Evolutionary conservation across 2,113 vertebrate species (phyloP).

Genomic region (Talpa occidentalis): DNA sequence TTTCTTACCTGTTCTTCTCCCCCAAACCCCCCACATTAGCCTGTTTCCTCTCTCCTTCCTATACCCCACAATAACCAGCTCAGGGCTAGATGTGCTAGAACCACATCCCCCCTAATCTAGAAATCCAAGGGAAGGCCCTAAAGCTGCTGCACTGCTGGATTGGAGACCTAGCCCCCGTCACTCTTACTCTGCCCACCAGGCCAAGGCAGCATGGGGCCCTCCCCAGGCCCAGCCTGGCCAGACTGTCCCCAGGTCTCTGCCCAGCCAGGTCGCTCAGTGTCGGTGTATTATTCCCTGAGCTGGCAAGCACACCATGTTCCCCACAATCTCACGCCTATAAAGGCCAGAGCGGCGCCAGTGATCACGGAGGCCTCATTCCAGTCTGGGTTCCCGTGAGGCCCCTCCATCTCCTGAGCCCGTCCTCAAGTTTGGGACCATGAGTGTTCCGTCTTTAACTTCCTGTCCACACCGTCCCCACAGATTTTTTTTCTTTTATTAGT

Average conservation of each 20-base stretch:
- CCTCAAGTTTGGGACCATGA: neutral
- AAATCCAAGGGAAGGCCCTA: no score
- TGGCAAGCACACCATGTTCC: slow-evolving; percentile 67
- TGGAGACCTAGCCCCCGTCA: neutral
- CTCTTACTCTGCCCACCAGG: neutral
- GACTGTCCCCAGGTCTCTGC: slow-evolving; percentile 1
- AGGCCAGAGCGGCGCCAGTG: slow-evolving; percentile 61
- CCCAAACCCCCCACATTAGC: neutral
- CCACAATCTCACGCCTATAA: slow-evolving; percentile 63
- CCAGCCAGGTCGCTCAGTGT: slow-evolving; percentile 17
- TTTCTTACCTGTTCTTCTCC: neutral
- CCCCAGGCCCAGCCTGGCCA: neutral
- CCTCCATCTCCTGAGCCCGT: neutral
- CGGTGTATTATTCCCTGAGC: neutral
- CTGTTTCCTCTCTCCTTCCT: neutral
- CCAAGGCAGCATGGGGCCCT: neutral
- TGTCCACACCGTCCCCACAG: neutral
- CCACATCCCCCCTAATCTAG: neutral
- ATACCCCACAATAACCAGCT: neutral
- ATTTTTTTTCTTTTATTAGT: neutral
- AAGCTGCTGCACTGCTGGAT: neutral
- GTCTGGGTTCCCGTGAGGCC: slow-evolving; percentile 30
- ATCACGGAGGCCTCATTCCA: neutral
- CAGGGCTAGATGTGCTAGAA: neutral
- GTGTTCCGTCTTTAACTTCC: slow-evolving; percentile 20